Base-by-base conservation (phyloP, 2,888 invertebrate species). In the Drosophila bunnanda region DNA sequence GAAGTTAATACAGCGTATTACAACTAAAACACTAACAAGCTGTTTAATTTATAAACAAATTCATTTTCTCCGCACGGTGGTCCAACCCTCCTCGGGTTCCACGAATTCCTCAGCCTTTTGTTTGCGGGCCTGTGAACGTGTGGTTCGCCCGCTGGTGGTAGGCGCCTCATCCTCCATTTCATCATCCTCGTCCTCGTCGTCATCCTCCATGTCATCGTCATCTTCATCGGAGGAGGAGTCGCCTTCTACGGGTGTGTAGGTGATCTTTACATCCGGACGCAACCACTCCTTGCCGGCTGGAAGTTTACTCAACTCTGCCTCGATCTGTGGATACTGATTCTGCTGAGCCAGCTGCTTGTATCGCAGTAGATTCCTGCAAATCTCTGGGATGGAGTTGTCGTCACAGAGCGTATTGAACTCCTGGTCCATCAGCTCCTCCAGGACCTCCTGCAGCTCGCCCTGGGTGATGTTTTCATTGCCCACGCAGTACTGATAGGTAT, bases 391-490 rank as follows among this genome's bases (percentile, higher is more conserved):
- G 15, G 96, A 96, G 78, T 94, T 93, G 85, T 96, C 96, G 91
- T 95, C 95, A 88, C 96, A 96, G 7, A 95, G 93, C 32, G 95
- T 96, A 69, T 95, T 94, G 91, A 96, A 96, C 85, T 96, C 95
- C 84, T 95, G 94, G 90, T 96, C 95, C 94, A 96, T 94, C 32
- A 95, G 92, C 78, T 96, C 95, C 82, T 95, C 95, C 28, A 96
- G 88, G 0, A 94, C 93, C 82, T 95, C 95, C 44, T 94, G 93
- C 6, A 96, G 93, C 75, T 95, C 94, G 59, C 94, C 93, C 53
- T 92, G 91, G 38, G 95, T 94, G 6, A 94, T 93, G 71, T 94
- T 93, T 25, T 92, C 90, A 85, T 95, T 94, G 67, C 93, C 93
- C 20, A 94, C 93, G 83, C 95, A 95, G 83, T 94, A 95, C 72